Conservation (phyloP, 2,797 vertebrate genomes). For the Megaceryle alcyon region DNA sequence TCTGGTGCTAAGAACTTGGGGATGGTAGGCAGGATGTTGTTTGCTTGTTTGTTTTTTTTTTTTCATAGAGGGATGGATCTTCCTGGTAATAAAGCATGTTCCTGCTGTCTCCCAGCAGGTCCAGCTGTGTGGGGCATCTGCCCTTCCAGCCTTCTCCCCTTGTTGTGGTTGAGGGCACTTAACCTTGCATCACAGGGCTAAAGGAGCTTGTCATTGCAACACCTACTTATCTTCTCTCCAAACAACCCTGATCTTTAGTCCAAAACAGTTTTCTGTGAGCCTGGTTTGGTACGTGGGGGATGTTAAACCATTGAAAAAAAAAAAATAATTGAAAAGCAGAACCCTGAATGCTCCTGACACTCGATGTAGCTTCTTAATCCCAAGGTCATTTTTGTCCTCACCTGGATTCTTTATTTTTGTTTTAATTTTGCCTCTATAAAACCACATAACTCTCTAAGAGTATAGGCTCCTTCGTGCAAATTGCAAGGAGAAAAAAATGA, state of each 20-base stretch:
- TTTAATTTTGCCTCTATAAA: not conserved
- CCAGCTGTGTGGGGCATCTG: not conserved
- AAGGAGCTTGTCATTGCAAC: too few species aligned
- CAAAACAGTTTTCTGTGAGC: not conserved
- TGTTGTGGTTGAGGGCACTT: accelerated
- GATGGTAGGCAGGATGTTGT: not conserved
- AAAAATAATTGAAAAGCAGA: not conserved
- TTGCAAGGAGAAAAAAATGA: not conserved
- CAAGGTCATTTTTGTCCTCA: not conserved
- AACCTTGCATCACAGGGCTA: not conserved
- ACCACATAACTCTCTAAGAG: not conserved
- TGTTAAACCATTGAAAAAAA: not conserved
- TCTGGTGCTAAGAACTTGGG: not conserved
- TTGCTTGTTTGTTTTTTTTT: too few species aligned
- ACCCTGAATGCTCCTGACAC: accelerated
- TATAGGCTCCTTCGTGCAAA: not conserved
- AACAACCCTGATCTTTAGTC: not conserved
- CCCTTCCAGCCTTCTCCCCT: not conserved
- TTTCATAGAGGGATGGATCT: too few species aligned
- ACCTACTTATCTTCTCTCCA: not conserved
- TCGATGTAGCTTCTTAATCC: not conserved
- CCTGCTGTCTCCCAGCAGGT: not conserved
- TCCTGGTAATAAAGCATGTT: accelerated
- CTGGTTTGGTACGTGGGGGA: accelerated
- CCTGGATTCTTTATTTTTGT: not conserved